Evolutionary conservation across 2,888 invertebrate species (phyloP), one percentile per base, ranked within the genome.

Genomic region (Clitarchus hookeri): DNA sequence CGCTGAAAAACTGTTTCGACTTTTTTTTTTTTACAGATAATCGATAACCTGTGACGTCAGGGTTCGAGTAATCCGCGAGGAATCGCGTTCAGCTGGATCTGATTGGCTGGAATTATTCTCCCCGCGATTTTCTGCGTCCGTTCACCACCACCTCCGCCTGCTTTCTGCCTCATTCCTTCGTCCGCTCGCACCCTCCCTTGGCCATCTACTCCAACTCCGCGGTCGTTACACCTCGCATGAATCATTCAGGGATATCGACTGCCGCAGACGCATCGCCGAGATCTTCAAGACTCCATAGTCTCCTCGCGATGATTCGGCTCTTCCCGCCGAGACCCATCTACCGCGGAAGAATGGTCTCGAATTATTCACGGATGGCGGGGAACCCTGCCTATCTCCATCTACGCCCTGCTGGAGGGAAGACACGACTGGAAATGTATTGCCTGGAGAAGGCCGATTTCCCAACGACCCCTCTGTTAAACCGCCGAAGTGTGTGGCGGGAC

Each of bases 161-260:
- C 19, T 2, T 1, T 1, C n/a, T 65, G 8, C n/a, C 2, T 65
- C 65, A 1, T n/a, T 65, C 65, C 19, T 19, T 65, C 23, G 65
- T 23, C 16, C 23, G 8, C n/a, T 23, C 8, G 0, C n/a, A 0
- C 8, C 16, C 19, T n/a, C 19, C n/a, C n/a, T 23, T 36, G 2
- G 8, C 36, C 8, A 4, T 8, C 19, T 82, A 3, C 13, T 27
- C 82, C 12, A 3, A 4, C 19, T 23, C 19, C 44, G 27, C 82
- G 16, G 36, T 44, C 82, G 44, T 82, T 82, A 82, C 82, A 19
- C 82, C n/a, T 13, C 82, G 36, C 82, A 82, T 82, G 82, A 82
- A 82, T 36, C 82, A 82, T 82, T 82, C 82, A 82, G 82, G 82
- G 82, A 36, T 27, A 82, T 82, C 36, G 82, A 82, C 36, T 44